Conservation (phyloP, 2,888 invertebrate genomes). For the Siphlonurus alternatus region DNA sequence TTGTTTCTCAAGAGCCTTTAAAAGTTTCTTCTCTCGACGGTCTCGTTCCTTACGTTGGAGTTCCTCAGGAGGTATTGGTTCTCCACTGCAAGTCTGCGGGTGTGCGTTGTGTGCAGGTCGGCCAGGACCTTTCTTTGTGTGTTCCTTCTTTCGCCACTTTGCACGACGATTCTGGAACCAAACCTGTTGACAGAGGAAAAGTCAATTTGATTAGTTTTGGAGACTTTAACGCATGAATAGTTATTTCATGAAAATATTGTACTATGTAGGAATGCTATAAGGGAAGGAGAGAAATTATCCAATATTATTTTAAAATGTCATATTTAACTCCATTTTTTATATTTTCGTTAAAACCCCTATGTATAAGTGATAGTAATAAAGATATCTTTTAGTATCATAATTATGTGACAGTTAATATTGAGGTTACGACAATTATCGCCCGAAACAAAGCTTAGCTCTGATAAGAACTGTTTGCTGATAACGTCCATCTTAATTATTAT, state of each 20-base stretch:
- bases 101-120: conserved; percentile 97
- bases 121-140: conserved; percentile 96
- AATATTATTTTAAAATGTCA: not conserved
- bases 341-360: too few species aligned
- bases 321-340: too few species aligned
- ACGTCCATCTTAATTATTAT: too few species aligned
- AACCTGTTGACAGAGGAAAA: conserved; percentile 49
- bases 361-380: too few species aligned
- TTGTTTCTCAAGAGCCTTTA: conserved; percentile 81
- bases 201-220: not conserved
- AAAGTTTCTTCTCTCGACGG: conserved; percentile 75
- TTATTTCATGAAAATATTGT: not conserved
- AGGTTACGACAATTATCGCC: too few species aligned
- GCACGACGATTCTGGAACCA: conserved; percentile 99
- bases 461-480: too few species aligned
- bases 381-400: too few species aligned
- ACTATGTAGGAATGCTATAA: not conserved
- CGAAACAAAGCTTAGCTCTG: too few species aligned
- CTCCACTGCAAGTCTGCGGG: conserved; percentile 93
- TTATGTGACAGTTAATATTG: too few species aligned
- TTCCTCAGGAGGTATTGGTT: conserved; percentile 88
- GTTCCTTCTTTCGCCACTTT: conserved; percentile 98
- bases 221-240: not conserved
- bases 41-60: conserved; percentile 70
- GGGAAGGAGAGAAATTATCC: too few species aligned